These are phyloP conservation scores for Cichladusa arquata DNA, from an alignment of 2,113 vertebrate genomes.

Conservation along the genomic window DNA sequence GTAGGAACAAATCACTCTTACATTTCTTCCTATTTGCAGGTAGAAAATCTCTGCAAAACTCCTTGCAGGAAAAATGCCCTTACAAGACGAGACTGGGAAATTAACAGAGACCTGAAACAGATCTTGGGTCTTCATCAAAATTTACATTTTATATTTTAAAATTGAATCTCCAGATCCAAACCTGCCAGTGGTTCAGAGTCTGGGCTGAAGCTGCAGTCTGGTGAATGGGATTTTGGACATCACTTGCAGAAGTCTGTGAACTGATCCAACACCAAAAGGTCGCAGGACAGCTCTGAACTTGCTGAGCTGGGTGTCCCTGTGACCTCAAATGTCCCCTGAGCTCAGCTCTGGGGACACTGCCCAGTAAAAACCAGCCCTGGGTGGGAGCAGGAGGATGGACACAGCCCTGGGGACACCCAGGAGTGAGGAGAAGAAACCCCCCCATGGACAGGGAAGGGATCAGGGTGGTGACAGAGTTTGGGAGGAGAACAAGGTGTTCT, in stretches of 20 bases:
- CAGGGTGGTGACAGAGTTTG: neutral
- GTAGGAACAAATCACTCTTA: neutral
- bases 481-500: neutral
- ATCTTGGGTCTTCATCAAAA: neutral
- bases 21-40: neutral
- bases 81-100: neutral
- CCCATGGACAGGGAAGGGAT: neutral
- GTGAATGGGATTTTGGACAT: neutral
- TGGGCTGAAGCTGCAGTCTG: neutral
- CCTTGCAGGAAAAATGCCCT: neutral
- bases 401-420: neutral
- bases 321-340: neutral
- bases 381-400: neutral
- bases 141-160: neutral
- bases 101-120: neutral
- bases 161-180: neutral
- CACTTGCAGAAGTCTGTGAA: neutral
- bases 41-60: neutral
- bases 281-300: neutral
- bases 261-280: rapidly evolving
- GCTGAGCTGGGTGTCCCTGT: neutral
- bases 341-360: neutral
- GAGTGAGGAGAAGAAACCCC: neutral
- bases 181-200: neutral
- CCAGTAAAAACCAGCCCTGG: neutral